These are phyloP conservation scores for Beris chalybata DNA, from an alignment of 2,888 invertebrate species.

Conservation along the genomic window DNA sequence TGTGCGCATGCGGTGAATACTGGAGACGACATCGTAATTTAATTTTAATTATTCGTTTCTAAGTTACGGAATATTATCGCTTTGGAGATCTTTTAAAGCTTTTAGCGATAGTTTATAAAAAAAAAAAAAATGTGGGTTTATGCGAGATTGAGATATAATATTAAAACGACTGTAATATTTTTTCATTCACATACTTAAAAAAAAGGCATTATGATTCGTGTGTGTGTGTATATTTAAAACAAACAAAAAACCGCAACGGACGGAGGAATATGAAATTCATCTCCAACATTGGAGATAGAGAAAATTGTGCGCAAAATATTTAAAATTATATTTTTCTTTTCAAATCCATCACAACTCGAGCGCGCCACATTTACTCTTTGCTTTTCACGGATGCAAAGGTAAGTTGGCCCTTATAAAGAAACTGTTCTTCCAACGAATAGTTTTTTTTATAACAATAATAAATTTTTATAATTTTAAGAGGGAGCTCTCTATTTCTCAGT, in stretches of 20 bases:
- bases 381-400: conserved; percentile 36
- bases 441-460: not conserved
- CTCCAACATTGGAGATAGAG: not conserved
- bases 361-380: conserved; percentile 35
- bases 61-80: conserved; percentile 1
- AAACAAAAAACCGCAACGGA: conserved; percentile 8
- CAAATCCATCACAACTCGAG: conserved; percentile 4
- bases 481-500: not conserved
- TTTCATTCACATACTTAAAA: conserved; percentile 15
- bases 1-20: conserved; percentile 38
- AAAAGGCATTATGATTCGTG: conserved; percentile 38
- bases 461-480: conserved; percentile 23
- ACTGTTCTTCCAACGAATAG: not conserved
- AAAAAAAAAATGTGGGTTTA: conserved; percentile 28
- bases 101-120: not conserved
- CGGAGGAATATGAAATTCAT: conserved; percentile 5
- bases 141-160: not conserved
- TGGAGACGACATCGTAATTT: conserved; percentile 32
- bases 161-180: conserved; percentile 4
- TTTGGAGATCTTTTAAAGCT: not conserved
- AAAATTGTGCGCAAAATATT: not conserved
- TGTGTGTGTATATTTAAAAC: conserved; percentile 29
- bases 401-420: conserved; percentile 34
- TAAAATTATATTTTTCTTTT: not conserved
- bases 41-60: conserved; percentile 10